phyloP scores from a whole-genome alignment of 1,140 invertebrate species.

The Drosophila mayri region DNA sequence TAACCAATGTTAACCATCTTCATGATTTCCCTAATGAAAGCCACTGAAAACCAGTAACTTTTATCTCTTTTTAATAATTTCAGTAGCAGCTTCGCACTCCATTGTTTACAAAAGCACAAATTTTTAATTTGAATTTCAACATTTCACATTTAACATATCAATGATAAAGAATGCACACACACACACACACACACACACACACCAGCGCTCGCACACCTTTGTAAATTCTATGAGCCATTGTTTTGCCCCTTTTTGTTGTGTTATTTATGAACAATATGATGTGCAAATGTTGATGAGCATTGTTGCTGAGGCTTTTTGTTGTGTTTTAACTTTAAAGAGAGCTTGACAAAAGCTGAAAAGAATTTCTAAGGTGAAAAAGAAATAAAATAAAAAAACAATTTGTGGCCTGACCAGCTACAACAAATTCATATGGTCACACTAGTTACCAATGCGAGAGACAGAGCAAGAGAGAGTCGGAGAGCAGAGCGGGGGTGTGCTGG shows the following conservation, averaged over 20 bases:
- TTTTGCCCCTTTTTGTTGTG: conserved; percentile 34
- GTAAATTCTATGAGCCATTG: conserved; percentile 33
- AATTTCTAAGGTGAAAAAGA: conserved; percentile 21
- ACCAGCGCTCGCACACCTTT: conserved; percentile 3
- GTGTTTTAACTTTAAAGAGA: conserved; percentile 25
- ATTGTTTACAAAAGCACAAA: conserved; percentile 33
- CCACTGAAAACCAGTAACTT: conserved; percentile 19
- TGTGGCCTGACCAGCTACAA: conserved; percentile 73
- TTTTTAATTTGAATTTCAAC: conserved; percentile 52
- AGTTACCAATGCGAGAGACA: conserved; percentile 37
- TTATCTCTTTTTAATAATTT: conserved; percentile 33
- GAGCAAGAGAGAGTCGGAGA: conserved; percentile 33
- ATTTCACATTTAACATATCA: conserved; percentile 54
- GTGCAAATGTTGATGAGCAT: conserved; percentile 65
- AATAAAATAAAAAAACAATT: conserved; percentile 14
- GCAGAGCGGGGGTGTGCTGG: conserved; percentile 33
- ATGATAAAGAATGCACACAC: conserved; percentile 40
- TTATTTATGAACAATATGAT: conserved; percentile 63
- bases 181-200: conserved; percentile 22
- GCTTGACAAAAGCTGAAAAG: conserved; percentile 23
- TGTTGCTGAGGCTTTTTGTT: conserved; percentile 52
- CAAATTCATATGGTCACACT: conserved; percentile 73
- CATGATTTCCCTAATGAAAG: conserved; percentile 24
- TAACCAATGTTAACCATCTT: conserved; percentile 20
- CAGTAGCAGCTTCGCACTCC: conserved; percentile 48